Percentiles rank a stretch among this genome's conserved stretches.
Evolutionary conservation across 2,113 vertebrate species (phyloP).

Genomic region (Saccopteryx bilineata): DNA sequence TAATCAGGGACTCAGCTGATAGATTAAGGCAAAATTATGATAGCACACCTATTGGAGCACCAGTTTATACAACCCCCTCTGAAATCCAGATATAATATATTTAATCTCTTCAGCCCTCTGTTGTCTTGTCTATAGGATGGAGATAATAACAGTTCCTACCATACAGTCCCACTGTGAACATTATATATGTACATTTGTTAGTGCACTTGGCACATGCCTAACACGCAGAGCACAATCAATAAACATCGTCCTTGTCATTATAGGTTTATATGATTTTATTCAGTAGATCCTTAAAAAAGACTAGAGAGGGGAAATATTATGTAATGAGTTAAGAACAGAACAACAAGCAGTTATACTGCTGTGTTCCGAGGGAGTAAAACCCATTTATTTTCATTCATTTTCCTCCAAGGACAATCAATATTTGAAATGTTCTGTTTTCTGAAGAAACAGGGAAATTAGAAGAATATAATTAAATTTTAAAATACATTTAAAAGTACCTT

Average conservation of each 20-base stretch:
- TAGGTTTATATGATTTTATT: not conserved
- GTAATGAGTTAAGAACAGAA: not conserved
- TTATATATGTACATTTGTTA: fast-evolving
- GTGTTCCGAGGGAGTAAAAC: not conserved
- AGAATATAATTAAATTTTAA: not conserved
- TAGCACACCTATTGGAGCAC: fast-evolving
- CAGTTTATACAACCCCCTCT: fast-evolving
- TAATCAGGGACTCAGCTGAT: not conserved
- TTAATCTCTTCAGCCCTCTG: not conserved
- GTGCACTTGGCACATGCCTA: too few species aligned
- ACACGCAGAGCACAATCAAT: not conserved
- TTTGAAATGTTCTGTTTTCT: not conserved
- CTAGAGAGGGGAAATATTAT: not conserved
- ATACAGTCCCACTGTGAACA: fast-evolving
- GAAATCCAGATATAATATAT: fast-evolving
- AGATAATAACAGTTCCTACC: fast-evolving
- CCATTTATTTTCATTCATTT: not conserved
- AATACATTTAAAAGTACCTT: not conserved
- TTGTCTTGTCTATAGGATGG: not conserved
- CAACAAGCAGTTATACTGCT: not conserved
- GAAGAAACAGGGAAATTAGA: not conserved
- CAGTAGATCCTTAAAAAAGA: not conserved
- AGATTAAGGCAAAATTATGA: not conserved
- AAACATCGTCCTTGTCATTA: not conserved
- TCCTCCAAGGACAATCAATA: not conserved